A percentile compares a stretch with the other conserved stretches of the same genome.
phyloP scores from a whole-genome alignment of 2,113 vertebrate genomes.

The Prochilodus magdalenae region DNA sequence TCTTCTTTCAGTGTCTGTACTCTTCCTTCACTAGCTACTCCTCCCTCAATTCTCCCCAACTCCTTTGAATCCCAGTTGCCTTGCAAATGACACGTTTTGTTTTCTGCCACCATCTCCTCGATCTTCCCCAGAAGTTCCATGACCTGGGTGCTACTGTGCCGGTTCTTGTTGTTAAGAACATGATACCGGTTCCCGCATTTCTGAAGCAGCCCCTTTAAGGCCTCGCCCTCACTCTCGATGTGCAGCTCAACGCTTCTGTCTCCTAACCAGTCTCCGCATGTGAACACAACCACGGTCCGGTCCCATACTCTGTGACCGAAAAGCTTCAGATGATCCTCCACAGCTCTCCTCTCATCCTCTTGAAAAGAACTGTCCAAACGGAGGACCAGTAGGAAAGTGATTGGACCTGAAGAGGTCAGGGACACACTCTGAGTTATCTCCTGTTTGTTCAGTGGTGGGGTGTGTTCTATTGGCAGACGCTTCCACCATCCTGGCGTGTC shows the following conservation, averaged over 20 bases:
- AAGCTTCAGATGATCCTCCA: conserved; percentile 50
- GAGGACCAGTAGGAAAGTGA: conserved; percentile 46
- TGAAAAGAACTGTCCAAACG: conserved; percentile 56
- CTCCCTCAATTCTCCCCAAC: not conserved
- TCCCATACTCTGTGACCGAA: conserved; percentile 44
- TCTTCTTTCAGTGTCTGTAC: not conserved
- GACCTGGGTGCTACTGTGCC: conserved; percentile 31
- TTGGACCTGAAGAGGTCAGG: conserved; percentile 7
- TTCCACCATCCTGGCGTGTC: conserved; percentile 61
- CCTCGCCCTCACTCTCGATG: conserved; percentile 52
- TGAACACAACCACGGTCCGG: conserved; percentile 50
- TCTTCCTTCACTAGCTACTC: not conserved
- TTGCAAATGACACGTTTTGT: conserved; percentile 1
- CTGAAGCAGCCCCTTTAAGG: conserved; percentile 46
- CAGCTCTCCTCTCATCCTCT: conserved; percentile 43
- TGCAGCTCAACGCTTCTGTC: conserved; percentile 47
- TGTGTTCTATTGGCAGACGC: conserved; percentile 33
- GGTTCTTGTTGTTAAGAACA: conserved; percentile 42
- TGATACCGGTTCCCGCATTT: conserved; percentile 53
- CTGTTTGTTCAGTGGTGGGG: conserved; percentile 36
- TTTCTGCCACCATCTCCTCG: conserved; percentile 32
- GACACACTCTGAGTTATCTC: conserved; percentile 34
- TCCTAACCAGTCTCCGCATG: conserved; percentile 51
- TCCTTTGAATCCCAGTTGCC: conserved; percentile 21
- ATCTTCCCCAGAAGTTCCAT: conserved; percentile 47